These are phyloP conservation scores for Nymphalis c-album DNA, from an alignment of 2,888 invertebrate species.

Conservation along the genomic window DNA sequence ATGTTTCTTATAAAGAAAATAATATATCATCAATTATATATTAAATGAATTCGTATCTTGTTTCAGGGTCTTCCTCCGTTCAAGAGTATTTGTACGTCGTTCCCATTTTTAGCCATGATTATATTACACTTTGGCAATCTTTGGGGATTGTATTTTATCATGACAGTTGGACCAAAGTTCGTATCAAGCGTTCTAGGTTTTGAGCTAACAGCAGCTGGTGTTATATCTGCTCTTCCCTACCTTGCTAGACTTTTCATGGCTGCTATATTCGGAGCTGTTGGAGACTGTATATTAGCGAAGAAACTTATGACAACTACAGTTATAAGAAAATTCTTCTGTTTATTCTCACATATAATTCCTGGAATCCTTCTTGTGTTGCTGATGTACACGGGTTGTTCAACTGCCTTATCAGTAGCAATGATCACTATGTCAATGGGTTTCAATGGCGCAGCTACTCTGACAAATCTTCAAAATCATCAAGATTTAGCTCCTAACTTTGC, in stretches of 20 bases:
- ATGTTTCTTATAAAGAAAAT: background rate
- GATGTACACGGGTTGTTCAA: conserved; percentile 84
- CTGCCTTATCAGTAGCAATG: conserved; percentile 82
- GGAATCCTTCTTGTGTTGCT: conserved; percentile 77
- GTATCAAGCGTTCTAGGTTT: conserved; percentile 87
- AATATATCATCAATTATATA: background rate
- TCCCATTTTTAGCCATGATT: conserved; percentile 85
- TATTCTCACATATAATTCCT: conserved; percentile 82
- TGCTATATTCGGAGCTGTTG: conserved; percentile 86
- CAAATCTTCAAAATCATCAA: conserved; percentile 85
- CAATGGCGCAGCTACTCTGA: conserved; percentile 83
- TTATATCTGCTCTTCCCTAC: conserved; percentile 86
- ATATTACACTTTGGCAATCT: conserved; percentile 88
- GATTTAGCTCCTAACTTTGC: conserved; percentile 90
- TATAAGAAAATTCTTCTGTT: conserved; percentile 84
- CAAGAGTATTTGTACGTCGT: conserved; percentile 81
- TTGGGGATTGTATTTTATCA: conserved; percentile 88
- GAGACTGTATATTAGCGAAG: conserved; percentile 81
- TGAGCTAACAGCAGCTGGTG: conserved; percentile 85
- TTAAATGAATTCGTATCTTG: conserved; percentile 19
- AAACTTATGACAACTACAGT: conserved; percentile 67
- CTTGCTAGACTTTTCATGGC: conserved; percentile 85
- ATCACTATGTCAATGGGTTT: conserved; percentile 86
- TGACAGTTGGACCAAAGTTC: conserved; percentile 89
- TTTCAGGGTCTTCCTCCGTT: conserved; percentile 85